Base-by-base conservation (phyloP, 2,888 invertebrate genomes). In the Himalopsyche anomala region DNA sequence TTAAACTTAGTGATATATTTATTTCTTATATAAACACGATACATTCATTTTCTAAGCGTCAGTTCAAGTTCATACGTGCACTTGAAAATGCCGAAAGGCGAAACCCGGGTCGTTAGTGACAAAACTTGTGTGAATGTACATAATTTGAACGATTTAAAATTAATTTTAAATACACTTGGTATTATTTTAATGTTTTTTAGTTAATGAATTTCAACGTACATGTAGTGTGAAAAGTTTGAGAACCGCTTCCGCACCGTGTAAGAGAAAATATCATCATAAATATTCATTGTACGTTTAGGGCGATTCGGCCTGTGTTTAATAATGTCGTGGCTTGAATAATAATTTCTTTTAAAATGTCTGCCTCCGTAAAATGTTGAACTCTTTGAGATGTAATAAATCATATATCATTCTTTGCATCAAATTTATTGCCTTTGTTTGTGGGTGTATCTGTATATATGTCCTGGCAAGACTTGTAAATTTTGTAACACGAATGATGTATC, bases 251-350 rank as follows among this genome's bases (percentile, higher is more conserved):
- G 28, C 42, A 80, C 15, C 17, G 80, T 80, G 80, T 42, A 42
- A 38, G 80, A 80, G 80, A 40, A 80, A 80, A 80, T 80, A 80
- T 42, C 80, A 80, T 38, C 42, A 80, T 80, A 80, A 80, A 80
- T 80, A 80, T 80, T 80, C 80, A 80, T 80, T 62, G 62, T 62
- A 42, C 42, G 80, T 80, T 80, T 42, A 38, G 38, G 80, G 80
- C 42, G 80, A 42, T 40, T 38, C 80, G 38, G 42, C 80, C 42
- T 42, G 80, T 80, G 80, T 80, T 80, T 80, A 80, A 80, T 80
- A 80, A 40, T 80, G 80, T 80, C 80, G 42, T 80, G 80, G 80
- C 36, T 80, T 80, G 80, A 80, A 80, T 80, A 80, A 40, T 80
- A 42, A 80, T 80, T 42, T 38, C 80, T 42, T 62, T 62, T 62